A percentile compares a stretch with the other conserved stretches of the same genome.
These are phyloP conservation scores for Cyclina sinensis DNA, from an alignment of 1,140 invertebrate genomes.

Conservation along the genomic window DNA sequence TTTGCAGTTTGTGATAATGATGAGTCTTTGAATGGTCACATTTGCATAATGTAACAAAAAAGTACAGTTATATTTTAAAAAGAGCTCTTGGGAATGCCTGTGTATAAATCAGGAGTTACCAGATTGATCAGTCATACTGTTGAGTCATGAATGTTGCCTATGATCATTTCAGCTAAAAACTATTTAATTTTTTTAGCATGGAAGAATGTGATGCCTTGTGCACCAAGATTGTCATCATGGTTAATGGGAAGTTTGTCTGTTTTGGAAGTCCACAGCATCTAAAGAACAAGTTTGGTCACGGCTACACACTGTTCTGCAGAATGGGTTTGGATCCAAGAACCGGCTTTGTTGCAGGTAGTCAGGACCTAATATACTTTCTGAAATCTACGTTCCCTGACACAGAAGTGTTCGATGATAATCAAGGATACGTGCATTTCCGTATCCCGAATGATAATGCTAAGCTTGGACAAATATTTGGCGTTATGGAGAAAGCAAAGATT, in stretches of 20 bases:
- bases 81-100: too few relatives aligned
- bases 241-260: conserved; percentile 87
- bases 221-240: conserved; percentile 88
- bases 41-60: too few relatives aligned
- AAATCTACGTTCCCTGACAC: conserved; percentile 75
- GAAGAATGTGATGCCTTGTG: conserved; percentile 88
- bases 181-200: conserved; percentile 85
- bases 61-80: too few relatives aligned
- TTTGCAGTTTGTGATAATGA: too few relatives aligned
- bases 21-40: too few relatives aligned
- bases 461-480: conserved; percentile 90
- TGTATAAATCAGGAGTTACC: too few relatives aligned
- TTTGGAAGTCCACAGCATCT: conserved; percentile 87
- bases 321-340: conserved; percentile 64
- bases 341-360: conserved; percentile 38
- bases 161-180: too few relatives aligned
- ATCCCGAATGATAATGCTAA: conserved; percentile 85
- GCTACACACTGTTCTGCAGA: conserved; percentile 86
- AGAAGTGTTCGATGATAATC: conserved; percentile 90
- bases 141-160: too few relatives aligned
- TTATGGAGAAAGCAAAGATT: conserved; percentile 88
- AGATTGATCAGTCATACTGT: too few relatives aligned
- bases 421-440: conserved; percentile 89
- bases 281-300: conserved; percentile 86
- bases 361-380: conserved; percentile 73